Conservation (phyloP, 2,113 vertebrate species). For the Tachysurus vachellii region DNA sequence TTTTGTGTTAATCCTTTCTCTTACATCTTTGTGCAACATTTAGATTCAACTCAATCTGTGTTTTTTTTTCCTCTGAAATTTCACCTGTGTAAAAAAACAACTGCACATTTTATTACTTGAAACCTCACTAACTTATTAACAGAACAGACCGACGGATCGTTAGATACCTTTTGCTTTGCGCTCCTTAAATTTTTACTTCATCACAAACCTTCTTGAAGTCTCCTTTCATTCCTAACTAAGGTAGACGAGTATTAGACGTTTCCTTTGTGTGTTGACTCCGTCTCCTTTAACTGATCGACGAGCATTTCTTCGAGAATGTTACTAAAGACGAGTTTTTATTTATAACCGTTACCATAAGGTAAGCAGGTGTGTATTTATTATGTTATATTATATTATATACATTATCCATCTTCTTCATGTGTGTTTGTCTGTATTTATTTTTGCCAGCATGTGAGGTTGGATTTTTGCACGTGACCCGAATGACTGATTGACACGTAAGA, state of each 20-base stretch:
- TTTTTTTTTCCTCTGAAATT: neutral
- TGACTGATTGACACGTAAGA: conserved; percentile 4
- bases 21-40: neutral
- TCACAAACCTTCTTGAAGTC: neutral
- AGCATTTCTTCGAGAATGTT: conserved; percentile 5
- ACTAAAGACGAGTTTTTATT: neutral
- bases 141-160: neutral
- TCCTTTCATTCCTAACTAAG: neutral
- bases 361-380: conserved; percentile 4
- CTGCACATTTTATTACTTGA: conserved; percentile 53
- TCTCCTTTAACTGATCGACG: neutral
- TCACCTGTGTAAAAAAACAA: neutral
- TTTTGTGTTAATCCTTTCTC: neutral
- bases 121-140: conserved; percentile 1
- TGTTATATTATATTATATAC: neutral
- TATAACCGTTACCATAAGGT: neutral
- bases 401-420: neutral
- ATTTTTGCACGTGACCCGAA: neutral
- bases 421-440: neutral
- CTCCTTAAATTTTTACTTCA: neutral
- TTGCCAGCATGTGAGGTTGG: neutral
- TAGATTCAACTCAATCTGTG: neutral
- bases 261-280: neutral
- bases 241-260: neutral
- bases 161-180: neutral